phyloP scores from a whole-genome alignment of 2,888 invertebrate genomes.

The Scaptomyza parva region DNA sequence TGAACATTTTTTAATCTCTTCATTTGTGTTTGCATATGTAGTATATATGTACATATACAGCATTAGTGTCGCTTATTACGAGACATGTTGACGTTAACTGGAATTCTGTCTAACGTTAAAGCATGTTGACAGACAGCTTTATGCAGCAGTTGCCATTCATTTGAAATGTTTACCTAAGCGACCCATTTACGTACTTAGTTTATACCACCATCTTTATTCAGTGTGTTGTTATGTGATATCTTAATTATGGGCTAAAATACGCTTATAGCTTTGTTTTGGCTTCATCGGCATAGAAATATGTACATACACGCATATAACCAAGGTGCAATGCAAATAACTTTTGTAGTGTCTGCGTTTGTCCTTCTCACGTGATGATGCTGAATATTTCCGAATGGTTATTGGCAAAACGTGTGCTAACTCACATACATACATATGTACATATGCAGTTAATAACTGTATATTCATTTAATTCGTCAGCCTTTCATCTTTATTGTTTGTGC shows the following conservation, averaged over 20 bases:
- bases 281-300: neutral
- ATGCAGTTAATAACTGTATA: slow-evolving; percentile 2
- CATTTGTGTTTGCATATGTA: slow-evolving; percentile 28
- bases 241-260: slow-evolving; percentile 12
- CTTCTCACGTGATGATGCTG: slow-evolving; percentile 32
- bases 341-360: neutral
- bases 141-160: slow-evolving; percentile 42
- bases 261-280: slow-evolving; percentile 11
- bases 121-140: slow-evolving; percentile 40
- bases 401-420: slow-evolving; percentile 27
- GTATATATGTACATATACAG: neutral
- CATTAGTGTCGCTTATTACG: slow-evolving; percentile 19
- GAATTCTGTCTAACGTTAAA: slow-evolving; percentile 29
- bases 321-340: slow-evolving; percentile 1
- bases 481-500: neutral
- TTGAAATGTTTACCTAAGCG: slow-evolving; percentile 48
- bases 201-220: slow-evolving; percentile 9
- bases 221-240: slow-evolving; percentile 33
- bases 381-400: neutral
- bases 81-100: slow-evolving; percentile 35
- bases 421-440: slow-evolving; percentile 3
- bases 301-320: too few species aligned
- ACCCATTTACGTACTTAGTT: slow-evolving; percentile 40
- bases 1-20: slow-evolving; percentile 47
- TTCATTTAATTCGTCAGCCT: slow-evolving; percentile 1